These are phyloP conservation scores for Nephila pilipes DNA, from an alignment of 1,140 invertebrate genomes.

Conservation along the genomic window DNA sequence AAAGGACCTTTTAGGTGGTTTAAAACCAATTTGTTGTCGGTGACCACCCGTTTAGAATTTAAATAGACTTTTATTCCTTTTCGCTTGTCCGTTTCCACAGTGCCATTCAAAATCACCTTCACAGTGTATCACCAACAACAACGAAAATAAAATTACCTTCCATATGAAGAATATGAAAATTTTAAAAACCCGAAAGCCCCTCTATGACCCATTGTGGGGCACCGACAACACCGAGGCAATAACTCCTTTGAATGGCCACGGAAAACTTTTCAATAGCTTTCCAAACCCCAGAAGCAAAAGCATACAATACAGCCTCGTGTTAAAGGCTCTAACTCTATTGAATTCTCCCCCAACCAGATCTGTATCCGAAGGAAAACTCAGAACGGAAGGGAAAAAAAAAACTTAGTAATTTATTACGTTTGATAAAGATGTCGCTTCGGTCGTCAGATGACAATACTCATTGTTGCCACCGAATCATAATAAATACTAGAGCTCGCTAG, in stretches of 20 bases:
- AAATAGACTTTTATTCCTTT: neutral
- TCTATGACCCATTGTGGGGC: constrained; percentile 37
- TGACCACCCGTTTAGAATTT: constrained; percentile 48
- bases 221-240: constrained; percentile 60
- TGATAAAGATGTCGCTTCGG: constrained; percentile 73
- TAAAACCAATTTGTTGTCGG: constrained; percentile 34
- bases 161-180: constrained; percentile 33
- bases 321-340: constrained; percentile 49
- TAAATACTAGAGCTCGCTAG: constrained; percentile 51
- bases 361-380: constrained; percentile 43
- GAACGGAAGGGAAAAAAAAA: constrained; percentile 14
- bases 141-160: constrained; percentile 12
- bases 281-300: constrained; percentile 48
- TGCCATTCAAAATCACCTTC: constrained; percentile 9
- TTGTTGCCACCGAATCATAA: constrained; percentile 73
- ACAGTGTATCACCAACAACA: neutral
- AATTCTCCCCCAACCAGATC: constrained; percentile 45
- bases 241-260: constrained; percentile 16
- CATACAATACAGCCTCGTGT: constrained; percentile 39
- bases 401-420: constrained; percentile 71
- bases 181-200: neutral
- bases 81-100: neutral
- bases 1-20: neutral
- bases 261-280: constrained; percentile 62
- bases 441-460: constrained; percentile 66